Evolutionary conservation across 1,140 invertebrate species (phyloP).

Genomic region (Amyelois transitella): DNA sequence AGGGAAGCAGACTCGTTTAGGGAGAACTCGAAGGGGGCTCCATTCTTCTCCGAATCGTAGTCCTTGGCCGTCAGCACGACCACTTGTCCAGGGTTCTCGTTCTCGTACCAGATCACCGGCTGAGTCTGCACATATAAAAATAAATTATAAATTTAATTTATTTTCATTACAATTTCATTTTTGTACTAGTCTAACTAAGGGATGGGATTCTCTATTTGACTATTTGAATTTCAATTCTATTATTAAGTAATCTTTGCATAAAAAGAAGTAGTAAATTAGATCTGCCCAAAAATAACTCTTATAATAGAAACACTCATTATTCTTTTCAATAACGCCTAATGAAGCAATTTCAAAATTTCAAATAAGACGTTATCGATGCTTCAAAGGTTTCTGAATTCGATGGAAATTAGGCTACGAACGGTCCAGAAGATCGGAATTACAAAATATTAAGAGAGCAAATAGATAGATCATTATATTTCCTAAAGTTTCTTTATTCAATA

Average conservation of each 20-base stretch:
- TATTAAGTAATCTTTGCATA: too few species aligned
- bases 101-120: constrained; percentile 89
- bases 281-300: neutral
- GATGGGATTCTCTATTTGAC: too few species aligned
- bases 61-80: constrained; percentile 85
- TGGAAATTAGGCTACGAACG: neutral
- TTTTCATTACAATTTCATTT: too few species aligned
- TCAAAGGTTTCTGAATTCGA: neutral
- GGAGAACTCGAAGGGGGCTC: constrained; percentile 85
- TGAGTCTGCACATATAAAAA: constrained; percentile 70
- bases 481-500: too few species aligned
- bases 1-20: constrained; percentile 80
- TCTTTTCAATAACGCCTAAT: neutral
- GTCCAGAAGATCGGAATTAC: neutral
- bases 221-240: too few species aligned
- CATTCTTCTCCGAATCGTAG: constrained; percentile 85
- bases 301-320: neutral
- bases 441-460: neutral
- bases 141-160: too few species aligned
- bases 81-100: constrained; percentile 80
- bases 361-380: neutral
- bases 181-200: too few species aligned
- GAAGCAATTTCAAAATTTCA: neutral
- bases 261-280: too few species aligned
- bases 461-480: too few species aligned